phyloP scores from a whole-genome alignment of 2,888 invertebrate genomes.

The Apantesis nais region DNA sequence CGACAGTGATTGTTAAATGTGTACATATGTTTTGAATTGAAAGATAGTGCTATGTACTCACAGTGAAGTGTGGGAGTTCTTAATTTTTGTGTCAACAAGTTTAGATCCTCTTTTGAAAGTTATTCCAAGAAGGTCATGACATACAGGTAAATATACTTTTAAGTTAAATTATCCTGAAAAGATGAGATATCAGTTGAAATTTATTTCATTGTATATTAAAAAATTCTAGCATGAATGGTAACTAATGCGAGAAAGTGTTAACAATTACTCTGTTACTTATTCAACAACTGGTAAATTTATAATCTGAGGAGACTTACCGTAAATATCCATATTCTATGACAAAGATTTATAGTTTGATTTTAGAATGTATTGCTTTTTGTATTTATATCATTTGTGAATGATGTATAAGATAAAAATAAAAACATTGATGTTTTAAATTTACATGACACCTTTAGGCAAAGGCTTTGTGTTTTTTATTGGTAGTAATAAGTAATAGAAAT shows the following conservation, averaged over 20 bases:
- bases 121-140: slow-evolving; percentile 63
- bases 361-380: background rate
- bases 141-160: slow-evolving; percentile 62
- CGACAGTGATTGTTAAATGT: slow-evolving; percentile 24
- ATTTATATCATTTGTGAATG: background rate
- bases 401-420: background rate
- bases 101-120: slow-evolving; percentile 60
- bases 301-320: background rate
- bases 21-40: slow-evolving; percentile 5
- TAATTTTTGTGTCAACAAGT: slow-evolving; percentile 59
- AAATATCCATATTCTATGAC: background rate
- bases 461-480: background rate
- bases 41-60: slow-evolving; percentile 17
- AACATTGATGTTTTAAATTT: background rate
- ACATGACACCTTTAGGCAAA: background rate
- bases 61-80: slow-evolving; percentile 31
- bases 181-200: background rate
- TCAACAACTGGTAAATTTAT: background rate
- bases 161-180: slow-evolving; percentile 11
- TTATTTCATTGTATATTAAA: too few species aligned
- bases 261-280: background rate
- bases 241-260: slow-evolving; percentile 11
- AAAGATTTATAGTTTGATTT: background rate
- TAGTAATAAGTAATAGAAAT: background rate
- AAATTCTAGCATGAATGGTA: background rate